Evolutionary conservation across 2,888 invertebrate species (phyloP).

Genomic region (Pollenia labialis): DNA sequence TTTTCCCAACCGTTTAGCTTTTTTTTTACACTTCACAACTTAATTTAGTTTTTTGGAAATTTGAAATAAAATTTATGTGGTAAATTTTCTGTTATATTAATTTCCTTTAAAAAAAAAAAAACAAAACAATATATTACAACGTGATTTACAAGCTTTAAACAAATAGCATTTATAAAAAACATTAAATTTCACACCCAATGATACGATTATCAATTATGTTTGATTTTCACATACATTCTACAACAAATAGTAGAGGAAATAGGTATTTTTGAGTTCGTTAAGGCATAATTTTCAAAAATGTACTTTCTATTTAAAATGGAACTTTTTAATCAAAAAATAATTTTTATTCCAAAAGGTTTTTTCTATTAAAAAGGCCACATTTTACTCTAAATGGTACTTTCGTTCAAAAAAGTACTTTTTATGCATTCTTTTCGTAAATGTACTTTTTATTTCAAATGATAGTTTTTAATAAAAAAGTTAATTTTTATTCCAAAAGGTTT

Average conservation of each 20-base stretch:
- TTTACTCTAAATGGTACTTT: not conserved
- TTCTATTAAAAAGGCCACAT: not conserved
- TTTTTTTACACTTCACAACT: slow-evolving; percentile 36
- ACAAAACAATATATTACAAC: not conserved
- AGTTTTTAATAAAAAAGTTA: too few species aligned
- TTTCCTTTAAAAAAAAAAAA: not conserved
- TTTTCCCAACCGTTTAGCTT: slow-evolving; percentile 21
- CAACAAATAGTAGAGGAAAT: not conserved
- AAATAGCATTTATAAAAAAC: slow-evolving; percentile 2
- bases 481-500: too few species aligned
- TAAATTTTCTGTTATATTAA: not conserved
- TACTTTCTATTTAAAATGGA: not conserved
- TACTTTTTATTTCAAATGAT: too few species aligned
- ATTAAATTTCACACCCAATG: not conserved
- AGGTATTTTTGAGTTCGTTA: not conserved
- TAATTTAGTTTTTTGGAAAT: slow-evolving; percentile 4
- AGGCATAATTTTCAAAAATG: not conserved
- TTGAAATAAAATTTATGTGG: not conserved
- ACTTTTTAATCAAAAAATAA: not conserved
- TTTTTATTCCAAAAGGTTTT: not conserved
- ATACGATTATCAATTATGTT: not conserved
- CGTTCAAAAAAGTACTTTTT: not conserved
- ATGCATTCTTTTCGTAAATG: not conserved
- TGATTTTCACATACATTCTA: not conserved
- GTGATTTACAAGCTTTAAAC: slow-evolving; percentile 12